phyloP scores from a whole-genome alignment of 2,888 invertebrate genomes.

The Monopis laevigella region DNA sequence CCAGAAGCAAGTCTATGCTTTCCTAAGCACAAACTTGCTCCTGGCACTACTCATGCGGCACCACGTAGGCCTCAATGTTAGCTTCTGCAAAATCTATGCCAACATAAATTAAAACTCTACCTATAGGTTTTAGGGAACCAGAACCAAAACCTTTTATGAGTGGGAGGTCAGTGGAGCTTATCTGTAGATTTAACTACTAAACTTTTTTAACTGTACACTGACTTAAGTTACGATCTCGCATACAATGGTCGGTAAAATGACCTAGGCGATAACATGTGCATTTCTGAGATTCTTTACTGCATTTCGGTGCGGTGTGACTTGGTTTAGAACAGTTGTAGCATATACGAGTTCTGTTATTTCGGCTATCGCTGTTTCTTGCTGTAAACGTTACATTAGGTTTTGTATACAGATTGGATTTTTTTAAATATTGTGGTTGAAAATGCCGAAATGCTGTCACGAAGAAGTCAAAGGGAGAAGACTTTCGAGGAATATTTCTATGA shows the following conservation, averaged over 20 bases:
- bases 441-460: conserved; percentile 14
- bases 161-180: background rate
- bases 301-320: background rate
- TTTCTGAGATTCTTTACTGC: background rate
- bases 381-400: too few species aligned
- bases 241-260: background rate
- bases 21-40: too few species aligned
- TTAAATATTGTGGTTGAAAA: background rate
- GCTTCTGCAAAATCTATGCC: background rate
- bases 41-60: background rate
- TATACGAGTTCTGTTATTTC: too few species aligned
- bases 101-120: background rate
- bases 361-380: background rate
- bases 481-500: conserved; percentile 18
- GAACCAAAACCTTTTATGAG: background rate
- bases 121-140: conserved; percentile 1
- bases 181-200: background rate
- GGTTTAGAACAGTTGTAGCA: background rate
- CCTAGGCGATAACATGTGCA: background rate
- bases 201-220: background rate
- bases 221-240: background rate
- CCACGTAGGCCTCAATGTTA: background rate
- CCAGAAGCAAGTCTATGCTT: background rate
- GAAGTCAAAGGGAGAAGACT: conserved; percentile 15
- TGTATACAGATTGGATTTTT: background rate